Conservation (phyloP, 2,797 vertebrate species). For the Oophaga sylvatica region DNA sequence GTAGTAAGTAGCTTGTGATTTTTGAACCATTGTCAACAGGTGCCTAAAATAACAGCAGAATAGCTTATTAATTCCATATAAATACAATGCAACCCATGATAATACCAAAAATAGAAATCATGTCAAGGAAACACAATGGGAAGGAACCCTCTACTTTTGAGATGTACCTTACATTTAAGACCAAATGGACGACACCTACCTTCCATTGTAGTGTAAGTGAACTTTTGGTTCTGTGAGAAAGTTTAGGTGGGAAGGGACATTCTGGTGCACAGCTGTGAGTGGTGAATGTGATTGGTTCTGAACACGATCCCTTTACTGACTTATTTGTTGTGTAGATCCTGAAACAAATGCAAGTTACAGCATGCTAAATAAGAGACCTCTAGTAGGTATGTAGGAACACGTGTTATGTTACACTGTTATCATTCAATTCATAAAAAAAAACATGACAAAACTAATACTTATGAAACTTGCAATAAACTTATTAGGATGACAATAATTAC, state of each 20-base stretch:
- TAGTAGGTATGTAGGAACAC: neutral
- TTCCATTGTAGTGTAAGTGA: slow-evolving; percentile 95
- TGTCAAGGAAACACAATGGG: neutral
- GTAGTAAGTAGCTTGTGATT: slow-evolving; percentile 96
- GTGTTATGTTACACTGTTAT: neutral
- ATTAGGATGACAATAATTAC: no score
- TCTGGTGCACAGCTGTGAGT: slow-evolving; percentile 92
- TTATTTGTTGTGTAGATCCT: slow-evolving; percentile 90
- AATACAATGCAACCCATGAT: neutral
- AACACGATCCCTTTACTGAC: slow-evolving; percentile 88
- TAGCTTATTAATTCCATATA: neutral
- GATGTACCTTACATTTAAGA: neutral
- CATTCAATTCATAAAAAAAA: neutral
- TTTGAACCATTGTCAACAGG: slow-evolving; percentile 96
- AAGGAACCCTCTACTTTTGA: neutral
- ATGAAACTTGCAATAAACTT: no score
- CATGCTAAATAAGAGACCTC: neutral
- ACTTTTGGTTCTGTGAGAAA: slow-evolving; percentile 90
- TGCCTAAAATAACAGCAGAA: slow-evolving; percentile 75
- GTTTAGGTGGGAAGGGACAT: slow-evolving; percentile 86
- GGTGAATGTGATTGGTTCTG: slow-evolving; percentile 88
- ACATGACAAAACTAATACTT: no score
- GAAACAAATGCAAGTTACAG: neutral
- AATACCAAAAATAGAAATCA: neutral
- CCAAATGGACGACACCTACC: slow-evolving; percentile 73